A percentile compares a stretch with the other conserved stretches of the same genome.
These are phyloP conservation scores for Metopia argyrocephala DNA, from an alignment of 2,888 invertebrate genomes.

Conservation along the genomic window DNA sequence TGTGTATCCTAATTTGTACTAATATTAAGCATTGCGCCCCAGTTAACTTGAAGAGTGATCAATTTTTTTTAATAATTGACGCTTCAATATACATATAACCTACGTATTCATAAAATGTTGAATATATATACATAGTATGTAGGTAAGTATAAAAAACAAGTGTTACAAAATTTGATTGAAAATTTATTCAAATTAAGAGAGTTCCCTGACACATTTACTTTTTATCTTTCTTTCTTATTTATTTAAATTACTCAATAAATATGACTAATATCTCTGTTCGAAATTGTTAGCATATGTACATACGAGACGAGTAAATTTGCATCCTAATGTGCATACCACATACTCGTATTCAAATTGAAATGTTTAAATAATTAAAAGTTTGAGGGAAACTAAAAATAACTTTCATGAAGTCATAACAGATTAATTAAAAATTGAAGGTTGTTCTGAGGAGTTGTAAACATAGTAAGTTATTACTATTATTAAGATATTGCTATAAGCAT, in stretches of 20 bases:
- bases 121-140: neutral
- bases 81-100: too few species aligned
- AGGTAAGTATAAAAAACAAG: conserved; percentile 19
- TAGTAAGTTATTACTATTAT: too few species aligned
- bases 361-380: neutral
- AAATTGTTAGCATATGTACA: neutral
- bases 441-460: neutral
- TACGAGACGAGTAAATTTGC: too few species aligned
- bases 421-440: neutral
- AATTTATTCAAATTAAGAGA: conserved; percentile 30
- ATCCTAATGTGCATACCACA: too few species aligned
- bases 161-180: conserved; percentile 30
- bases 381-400: neutral
- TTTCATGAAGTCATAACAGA: neutral
- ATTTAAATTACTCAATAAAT: conserved; percentile 10
- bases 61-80: too few species aligned
- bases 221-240: conserved; percentile 5
- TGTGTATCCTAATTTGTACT: too few species aligned
- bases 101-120: too few species aligned
- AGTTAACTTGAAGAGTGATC: too few species aligned
- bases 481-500: too few species aligned
- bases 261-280: conserved; percentile 31
- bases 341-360: neutral
- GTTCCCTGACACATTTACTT: conserved; percentile 33
- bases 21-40: too few species aligned